Percentiles rank a stretch among this genome's conserved stretches.
phyloP scores from a whole-genome alignment of 2,113 vertebrate genomes.

The Coregonus clupeaformis region DNA sequence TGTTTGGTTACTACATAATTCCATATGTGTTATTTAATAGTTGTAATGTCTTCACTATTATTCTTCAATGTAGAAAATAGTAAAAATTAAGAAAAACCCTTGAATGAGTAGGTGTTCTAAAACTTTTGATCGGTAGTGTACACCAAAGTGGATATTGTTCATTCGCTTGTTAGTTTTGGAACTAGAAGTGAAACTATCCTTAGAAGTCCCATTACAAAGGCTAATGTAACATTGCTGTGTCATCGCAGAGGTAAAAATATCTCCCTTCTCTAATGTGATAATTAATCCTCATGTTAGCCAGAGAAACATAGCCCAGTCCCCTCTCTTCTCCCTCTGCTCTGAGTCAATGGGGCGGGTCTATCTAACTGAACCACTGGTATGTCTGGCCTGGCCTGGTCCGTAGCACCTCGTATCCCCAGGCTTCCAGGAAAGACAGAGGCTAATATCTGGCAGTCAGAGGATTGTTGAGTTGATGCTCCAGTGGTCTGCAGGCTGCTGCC shows the following conservation, averaged over 20 bases:
- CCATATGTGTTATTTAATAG: too few species aligned
- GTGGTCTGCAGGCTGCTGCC: not conserved
- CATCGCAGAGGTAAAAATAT: conserved; percentile 23
- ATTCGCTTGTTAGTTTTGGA: too few species aligned
- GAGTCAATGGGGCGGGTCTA: not conserved
- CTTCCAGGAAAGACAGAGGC: conserved; percentile 38
- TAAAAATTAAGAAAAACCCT: too few species aligned
- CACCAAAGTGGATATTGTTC: too few species aligned
- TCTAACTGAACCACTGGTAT: conserved; percentile 1
- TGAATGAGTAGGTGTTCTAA: too few species aligned
- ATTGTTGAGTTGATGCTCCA: not conserved
- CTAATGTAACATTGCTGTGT: not conserved
- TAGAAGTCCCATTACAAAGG: too few species aligned
- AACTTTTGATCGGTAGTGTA: too few species aligned
- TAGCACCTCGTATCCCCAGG: not conserved
- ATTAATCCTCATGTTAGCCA: conserved; percentile 9
- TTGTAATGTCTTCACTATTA: too few species aligned
- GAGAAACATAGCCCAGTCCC: not conserved
- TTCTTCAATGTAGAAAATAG: too few species aligned
- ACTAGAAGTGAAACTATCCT: too few species aligned
- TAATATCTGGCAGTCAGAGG: not conserved
- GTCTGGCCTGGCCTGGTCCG: not conserved
- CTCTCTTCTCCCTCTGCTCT: not conserved
- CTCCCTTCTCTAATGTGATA: not conserved
- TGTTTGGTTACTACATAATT: too few species aligned